These are phyloP conservation scores for Operophtera brumata DNA, from an alignment of 2,888 invertebrate genomes.

Conservation along the genomic window DNA sequence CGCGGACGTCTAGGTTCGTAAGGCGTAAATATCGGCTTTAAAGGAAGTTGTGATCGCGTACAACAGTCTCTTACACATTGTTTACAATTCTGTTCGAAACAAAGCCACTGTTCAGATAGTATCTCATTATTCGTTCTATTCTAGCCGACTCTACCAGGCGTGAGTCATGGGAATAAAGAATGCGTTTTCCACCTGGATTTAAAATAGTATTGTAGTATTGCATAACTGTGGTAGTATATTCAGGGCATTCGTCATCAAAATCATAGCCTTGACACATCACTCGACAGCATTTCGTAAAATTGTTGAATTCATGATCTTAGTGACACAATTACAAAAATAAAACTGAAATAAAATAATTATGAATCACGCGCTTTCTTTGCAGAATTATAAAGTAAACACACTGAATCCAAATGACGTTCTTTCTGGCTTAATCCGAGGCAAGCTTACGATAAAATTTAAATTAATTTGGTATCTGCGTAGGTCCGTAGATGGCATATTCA, in stretches of 20 bases:
- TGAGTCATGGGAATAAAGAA: not conserved
- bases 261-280: slow-evolving; percentile 8
- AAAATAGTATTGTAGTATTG: not conserved
- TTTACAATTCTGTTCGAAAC: too few species aligned
- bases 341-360: slow-evolving; percentile 22
- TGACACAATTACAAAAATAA: slow-evolving; percentile 28
- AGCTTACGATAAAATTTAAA: slow-evolving; percentile 5
- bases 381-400: slow-evolving; percentile 16
- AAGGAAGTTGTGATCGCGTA: too few species aligned
- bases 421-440: not conserved
- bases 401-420: slow-evolving; percentile 8
- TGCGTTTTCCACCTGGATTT: not conserved
- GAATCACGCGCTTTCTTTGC: slow-evolving; percentile 23
- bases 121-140: too few species aligned
- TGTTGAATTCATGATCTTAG: slow-evolving; percentile 5
- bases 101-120: too few species aligned
- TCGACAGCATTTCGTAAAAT: slow-evolving; percentile 8
- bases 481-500: not conserved
- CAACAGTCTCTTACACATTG: too few species aligned
- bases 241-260: slow-evolving; percentile 9
- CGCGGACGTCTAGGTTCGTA: too few species aligned
- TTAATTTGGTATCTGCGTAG: slow-evolving; percentile 5
- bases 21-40: too few species aligned
- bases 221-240: not conserved
- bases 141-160: not conserved